Evolutionary conservation across 2,113 vertebrate species (phyloP).

Genomic region (Ramphastos sulfuratus): DNA sequence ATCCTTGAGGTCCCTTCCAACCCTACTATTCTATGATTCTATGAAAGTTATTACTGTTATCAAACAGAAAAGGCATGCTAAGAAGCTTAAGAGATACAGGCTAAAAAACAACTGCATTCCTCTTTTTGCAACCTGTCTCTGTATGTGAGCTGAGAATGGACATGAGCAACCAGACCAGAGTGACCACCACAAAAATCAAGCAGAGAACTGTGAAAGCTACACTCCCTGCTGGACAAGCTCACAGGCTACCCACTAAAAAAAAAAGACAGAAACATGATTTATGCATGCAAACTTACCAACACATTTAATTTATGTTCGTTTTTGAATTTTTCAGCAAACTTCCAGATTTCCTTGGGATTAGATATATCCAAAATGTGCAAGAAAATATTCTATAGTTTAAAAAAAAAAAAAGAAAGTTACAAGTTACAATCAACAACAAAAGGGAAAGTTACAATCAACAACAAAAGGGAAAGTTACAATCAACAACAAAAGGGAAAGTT

Average conservation of each 20-base stretch:
- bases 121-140: neutral
- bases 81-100: neutral
- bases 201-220: neutral
- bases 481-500: too few species aligned
- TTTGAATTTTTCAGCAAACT: conserved; percentile 81
- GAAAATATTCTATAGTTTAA: conserved; percentile 76
- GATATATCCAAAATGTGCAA: conserved; percentile 85
- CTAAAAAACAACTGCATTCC: neutral
- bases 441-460: neutral
- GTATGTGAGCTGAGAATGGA: neutral
- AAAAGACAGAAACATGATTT: neutral
- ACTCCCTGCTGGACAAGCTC: neutral
- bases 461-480: neutral
- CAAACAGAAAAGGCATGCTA: neutral
- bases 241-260: neutral
- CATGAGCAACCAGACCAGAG: neutral
- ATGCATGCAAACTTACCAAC: conserved; percentile 68
- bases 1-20: too few species aligned
- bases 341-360: conserved; percentile 80
- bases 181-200: neutral
- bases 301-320: conserved; percentile 78
- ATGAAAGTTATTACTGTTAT: too few species aligned
- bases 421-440: neutral
- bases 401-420: neutral
- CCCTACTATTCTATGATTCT: too few species aligned